Evolutionary conservation across 2,888 invertebrate species (phyloP), one percentile per base, ranked within the genome.

Genomic region (Operophtera brumata): DNA sequence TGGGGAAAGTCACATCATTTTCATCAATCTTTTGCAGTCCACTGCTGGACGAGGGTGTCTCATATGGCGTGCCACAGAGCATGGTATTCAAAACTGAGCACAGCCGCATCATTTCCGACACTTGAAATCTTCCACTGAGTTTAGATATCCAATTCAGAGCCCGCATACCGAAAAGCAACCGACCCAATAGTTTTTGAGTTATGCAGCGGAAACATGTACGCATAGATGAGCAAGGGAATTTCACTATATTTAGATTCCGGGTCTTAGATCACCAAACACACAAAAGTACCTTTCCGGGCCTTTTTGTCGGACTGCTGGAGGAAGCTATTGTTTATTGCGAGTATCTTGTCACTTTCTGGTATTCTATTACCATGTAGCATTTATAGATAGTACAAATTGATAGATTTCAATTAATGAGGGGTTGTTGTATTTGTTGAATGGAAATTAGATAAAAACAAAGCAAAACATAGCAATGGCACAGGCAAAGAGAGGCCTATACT

Each of bases 141-240:
- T 46, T 13, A 25, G 14, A 2, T 30, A 30, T 35, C 41, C 6
- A 34, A 47, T 47, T 32, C 47, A 13, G 36, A 20, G 40, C 46
- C 52, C 51, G 51, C 51, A 51, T 51, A 35, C 42, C 42, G 14
- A 43, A 36, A 11, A 42, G 52, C 28, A 52, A 40, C 41, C 42
- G 20, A 41, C 46, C 41, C 36, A 47, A 52, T 52, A 52, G 52
- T 52, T 52, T 52, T 47, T 47, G 52, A 52, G 52, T 52, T 52
- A 52, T 52, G 46, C 46, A 46, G 10, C 39, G 32, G 36, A 42
- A 49, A 49, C 28, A 42, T 28, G 30, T 36, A 43, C 43, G 30
- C 10, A 14, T 39, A 39, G 37, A 28, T 51, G 40, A 51, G 41
- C 35, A n/a, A 13, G 9, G 39, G 30, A 20, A 20, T 20, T 20